A percentile compares a stretch with the other conserved stretches of the same genome.
These are phyloP conservation scores for Diorhabda elongata DNA, from an alignment of 1,140 invertebrate species.

Conservation along the genomic window DNA sequence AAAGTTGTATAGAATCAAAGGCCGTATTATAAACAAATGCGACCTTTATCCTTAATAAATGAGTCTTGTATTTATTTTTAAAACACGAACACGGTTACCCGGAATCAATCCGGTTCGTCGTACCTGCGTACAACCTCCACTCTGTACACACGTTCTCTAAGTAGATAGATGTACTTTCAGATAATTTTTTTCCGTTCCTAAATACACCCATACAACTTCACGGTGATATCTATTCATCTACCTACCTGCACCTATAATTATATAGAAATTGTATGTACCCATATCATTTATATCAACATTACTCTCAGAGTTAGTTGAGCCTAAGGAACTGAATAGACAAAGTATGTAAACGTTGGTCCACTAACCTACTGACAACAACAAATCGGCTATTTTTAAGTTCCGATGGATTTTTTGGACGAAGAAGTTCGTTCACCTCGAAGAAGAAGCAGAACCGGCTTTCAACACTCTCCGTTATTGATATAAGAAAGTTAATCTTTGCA, in stretches of 20 bases:
- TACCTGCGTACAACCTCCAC: background rate
- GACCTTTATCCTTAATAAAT: background rate
- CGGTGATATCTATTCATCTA: constrained; percentile 2
- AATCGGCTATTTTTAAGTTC: constrained; percentile 36
- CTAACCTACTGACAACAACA: constrained; percentile 38
- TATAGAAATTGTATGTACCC: background rate
- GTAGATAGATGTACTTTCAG: constrained; percentile 2
- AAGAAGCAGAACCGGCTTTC: background rate
- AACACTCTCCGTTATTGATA: background rate
- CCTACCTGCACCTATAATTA: constrained; percentile 2
- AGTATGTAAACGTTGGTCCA: constrained; percentile 30
- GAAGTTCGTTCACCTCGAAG: constrained; percentile 18
- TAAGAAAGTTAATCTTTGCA: no score
- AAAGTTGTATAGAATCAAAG: no score
- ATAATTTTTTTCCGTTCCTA: background rate
- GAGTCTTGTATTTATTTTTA: background rate
- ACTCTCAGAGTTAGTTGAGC: background rate
- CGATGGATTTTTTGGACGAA: constrained; percentile 34
- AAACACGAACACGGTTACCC: background rate
- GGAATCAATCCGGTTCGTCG: background rate
- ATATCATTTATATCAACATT: constrained; percentile 8
- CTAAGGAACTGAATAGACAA: constrained; percentile 16
- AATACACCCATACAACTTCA: constrained; percentile 1
- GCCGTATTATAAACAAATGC: no score
- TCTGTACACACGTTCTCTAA: background rate